phyloP scores from a whole-genome alignment of 2,797 vertebrate species.

The Sebastes kiyomatsui region DNA sequence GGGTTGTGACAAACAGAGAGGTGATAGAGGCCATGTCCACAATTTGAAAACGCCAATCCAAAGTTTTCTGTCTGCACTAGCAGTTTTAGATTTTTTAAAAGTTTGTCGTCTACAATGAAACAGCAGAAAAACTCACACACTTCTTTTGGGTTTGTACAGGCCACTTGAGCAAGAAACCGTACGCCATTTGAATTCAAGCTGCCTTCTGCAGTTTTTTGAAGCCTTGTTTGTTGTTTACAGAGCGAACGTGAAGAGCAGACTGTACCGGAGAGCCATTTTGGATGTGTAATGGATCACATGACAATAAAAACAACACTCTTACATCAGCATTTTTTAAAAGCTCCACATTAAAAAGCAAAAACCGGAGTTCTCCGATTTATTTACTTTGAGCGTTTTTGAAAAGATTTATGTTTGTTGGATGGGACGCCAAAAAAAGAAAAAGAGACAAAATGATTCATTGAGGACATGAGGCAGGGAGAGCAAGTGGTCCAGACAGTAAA shows the following conservation, averaged over 20 bases:
- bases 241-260: constrained; percentile 3
- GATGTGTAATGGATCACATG: constrained; percentile 20
- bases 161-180: not conserved
- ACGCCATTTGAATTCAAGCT: not conserved
- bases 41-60: constrained; percentile 48
- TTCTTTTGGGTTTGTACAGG: not conserved
- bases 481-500: constrained; percentile 19
- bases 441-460: constrained; percentile 12
- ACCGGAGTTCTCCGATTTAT: constrained; percentile 11
- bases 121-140: not conserved
- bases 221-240: constrained; percentile 11
- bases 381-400: constrained; percentile 5
- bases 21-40: constrained; percentile 32
- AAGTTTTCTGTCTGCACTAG: constrained; percentile 16
- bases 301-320: constrained; percentile 30
- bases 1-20: constrained; percentile 33
- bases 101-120: constrained; percentile 5
- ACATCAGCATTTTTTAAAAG: constrained; percentile 36
- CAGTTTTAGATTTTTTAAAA: constrained; percentile 17
- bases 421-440: constrained; percentile 4
- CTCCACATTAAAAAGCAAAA: constrained; percentile 24
- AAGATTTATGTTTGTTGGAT: constrained; percentile 6
- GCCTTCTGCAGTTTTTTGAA: not conserved
- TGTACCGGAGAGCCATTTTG: constrained; percentile 15
- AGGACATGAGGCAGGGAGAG: constrained; percentile 23